Conservation (phyloP, 2,888 invertebrate species). For the Lucinisca nassula region DNA sequence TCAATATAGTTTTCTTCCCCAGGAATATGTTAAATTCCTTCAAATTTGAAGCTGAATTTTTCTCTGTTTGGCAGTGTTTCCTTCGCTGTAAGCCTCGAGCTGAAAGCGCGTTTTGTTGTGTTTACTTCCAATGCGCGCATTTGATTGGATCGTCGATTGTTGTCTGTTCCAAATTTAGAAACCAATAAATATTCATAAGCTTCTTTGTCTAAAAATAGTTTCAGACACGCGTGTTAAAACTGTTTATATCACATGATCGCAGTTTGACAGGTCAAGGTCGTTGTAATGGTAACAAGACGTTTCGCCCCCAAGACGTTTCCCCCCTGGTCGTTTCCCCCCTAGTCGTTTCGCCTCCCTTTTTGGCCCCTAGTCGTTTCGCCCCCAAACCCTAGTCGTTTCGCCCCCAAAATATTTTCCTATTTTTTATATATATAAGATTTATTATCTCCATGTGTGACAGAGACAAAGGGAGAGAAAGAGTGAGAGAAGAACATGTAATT, state of each 20-base stretch:
- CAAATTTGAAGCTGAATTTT: neutral
- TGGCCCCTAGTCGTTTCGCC: no score
- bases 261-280: neutral
- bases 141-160: slow-evolving; percentile 71
- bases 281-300: no score
- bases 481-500: no score
- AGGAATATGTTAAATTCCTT: neutral
- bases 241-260: slow-evolving; percentile 54
- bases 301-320: no score
- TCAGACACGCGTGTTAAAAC: neutral
- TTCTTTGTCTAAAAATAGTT: slow-evolving; percentile 22
- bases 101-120: slow-evolving; percentile 67
- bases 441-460: no score
- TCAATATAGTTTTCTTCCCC: neutral
- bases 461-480: no score
- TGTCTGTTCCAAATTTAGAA: slow-evolving; percentile 70
- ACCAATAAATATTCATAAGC: slow-evolving; percentile 79
- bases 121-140: slow-evolving; percentile 71
- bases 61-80: slow-evolving; percentile 48
- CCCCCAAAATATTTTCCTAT: no score
- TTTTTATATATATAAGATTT: no score
- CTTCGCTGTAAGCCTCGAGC: slow-evolving; percentile 55
- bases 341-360: no score
- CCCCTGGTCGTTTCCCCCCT: no score
- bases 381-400: no score